Evolutionary conservation across 1,140 invertebrate genomes (phyloP).

Genomic region (Camponotus floridanus): DNA sequence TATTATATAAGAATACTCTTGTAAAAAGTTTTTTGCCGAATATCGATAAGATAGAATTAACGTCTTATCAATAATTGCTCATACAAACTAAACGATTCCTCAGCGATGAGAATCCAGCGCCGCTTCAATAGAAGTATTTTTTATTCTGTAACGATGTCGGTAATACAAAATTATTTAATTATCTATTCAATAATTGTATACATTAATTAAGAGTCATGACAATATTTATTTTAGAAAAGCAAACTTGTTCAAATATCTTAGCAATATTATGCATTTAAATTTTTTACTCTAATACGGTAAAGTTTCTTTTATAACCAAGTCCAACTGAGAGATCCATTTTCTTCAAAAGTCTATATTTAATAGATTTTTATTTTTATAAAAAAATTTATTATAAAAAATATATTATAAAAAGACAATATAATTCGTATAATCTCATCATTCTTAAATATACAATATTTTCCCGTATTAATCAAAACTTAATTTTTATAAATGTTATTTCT

Average conservation of each 20-base stretch:
- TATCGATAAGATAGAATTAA: conserved; percentile 12
- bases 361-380: not conserved
- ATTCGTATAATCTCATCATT: not conserved
- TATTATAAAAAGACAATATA: not conserved
- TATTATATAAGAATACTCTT: not conserved
- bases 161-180: not conserved
- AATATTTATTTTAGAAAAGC: not conserved
- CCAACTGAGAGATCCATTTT: too few species aligned
- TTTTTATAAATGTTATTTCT: not conserved
- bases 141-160: not conserved
- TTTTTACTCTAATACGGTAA: too few species aligned
- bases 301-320: not conserved
- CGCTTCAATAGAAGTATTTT: not conserved
- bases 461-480: not conserved
- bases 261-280: not conserved
- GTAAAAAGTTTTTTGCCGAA: conserved; percentile 2
- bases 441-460: not conserved
- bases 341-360: not conserved
- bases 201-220: not conserved
- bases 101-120: not conserved
- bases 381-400: not conserved
- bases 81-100: not conserved
- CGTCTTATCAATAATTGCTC: conserved; percentile 1
- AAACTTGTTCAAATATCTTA: not conserved
- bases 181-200: not conserved